Percentiles rank a stretch among this genome's conserved stretches.
Evolutionary conservation across 2,888 invertebrate genomes (phyloP).

Genomic region (Cosmopolites sordidus): DNA sequence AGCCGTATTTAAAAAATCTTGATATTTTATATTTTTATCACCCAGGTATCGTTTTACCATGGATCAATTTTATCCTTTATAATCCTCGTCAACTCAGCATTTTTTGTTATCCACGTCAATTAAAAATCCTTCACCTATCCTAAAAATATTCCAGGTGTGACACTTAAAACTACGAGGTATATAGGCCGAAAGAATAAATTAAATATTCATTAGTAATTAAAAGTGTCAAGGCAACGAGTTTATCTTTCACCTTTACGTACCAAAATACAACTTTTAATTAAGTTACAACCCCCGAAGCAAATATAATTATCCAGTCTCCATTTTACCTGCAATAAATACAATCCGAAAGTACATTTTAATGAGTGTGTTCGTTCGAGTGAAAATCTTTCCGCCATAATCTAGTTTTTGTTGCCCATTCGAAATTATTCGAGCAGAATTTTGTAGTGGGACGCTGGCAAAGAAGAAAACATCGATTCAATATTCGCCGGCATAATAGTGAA

Average conservation of each 20-base stretch:
- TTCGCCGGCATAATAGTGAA: too few relatives aligned
- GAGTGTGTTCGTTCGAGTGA: slow-evolving; percentile 3
- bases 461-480: neutral
- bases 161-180: too few relatives aligned
- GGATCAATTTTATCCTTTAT: too few relatives aligned
- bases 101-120: too few relatives aligned
- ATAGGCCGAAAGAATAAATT: too few relatives aligned
- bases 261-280: neutral
- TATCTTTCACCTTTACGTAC: neutral
- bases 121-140: too few relatives aligned
- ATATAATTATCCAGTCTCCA: slow-evolving; percentile 1
- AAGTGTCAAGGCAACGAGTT: neutral
- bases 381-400: slow-evolving; percentile 5
- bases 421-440: neutral
- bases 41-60: too few relatives aligned
- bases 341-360: slow-evolving; percentile 7
- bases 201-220: neutral
- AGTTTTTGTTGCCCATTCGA: slow-evolving; percentile 1
- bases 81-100: too few relatives aligned
- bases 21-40: too few relatives aligned
- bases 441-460: neutral
- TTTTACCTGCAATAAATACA: slow-evolving; percentile 3
- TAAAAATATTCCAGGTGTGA: too few relatives aligned
- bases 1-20: too few relatives aligned
- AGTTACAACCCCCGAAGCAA: neutral